These are phyloP conservation scores for Agelastica alni DNA, from an alignment of 2,888 invertebrate species.

Conservation along the genomic window DNA sequence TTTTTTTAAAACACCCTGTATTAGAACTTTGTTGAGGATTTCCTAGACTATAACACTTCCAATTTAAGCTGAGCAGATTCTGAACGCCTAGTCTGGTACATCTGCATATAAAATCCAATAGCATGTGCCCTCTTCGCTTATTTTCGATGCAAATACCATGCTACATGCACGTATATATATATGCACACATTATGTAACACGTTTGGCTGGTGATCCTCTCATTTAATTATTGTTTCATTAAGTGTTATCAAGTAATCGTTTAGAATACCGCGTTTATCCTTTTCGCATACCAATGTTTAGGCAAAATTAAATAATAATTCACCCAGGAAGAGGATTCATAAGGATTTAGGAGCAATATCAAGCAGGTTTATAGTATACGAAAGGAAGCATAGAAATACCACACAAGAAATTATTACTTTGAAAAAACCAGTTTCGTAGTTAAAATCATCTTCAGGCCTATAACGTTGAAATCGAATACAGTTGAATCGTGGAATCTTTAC, in stretches of 20 bases:
- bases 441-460: too few species aligned
- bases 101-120: conserved; percentile 11
- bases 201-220: not conserved
- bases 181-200: not conserved
- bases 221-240: conserved; percentile 17
- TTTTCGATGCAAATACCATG: conserved; percentile 17
- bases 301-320: conserved; percentile 15
- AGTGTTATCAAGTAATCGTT: conserved; percentile 18
- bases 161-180: not conserved
- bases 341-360: conserved; percentile 2
- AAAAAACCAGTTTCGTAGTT: too few species aligned
- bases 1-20: too few species aligned
- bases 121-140: conserved; percentile 15
- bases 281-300: not conserved
- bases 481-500: too few species aligned
- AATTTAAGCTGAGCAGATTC: conserved; percentile 7
- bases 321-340: not conserved
- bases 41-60: conserved; percentile 10
- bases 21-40: too few species aligned
- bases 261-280: too few species aligned
- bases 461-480: too few species aligned
- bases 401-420: too few species aligned
- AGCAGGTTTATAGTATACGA: too few species aligned
- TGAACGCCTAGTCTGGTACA: conserved; percentile 5
- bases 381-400: too few species aligned